phyloP scores from a whole-genome alignment of 2,113 vertebrate genomes.

The Stegostoma tigrinum region DNA sequence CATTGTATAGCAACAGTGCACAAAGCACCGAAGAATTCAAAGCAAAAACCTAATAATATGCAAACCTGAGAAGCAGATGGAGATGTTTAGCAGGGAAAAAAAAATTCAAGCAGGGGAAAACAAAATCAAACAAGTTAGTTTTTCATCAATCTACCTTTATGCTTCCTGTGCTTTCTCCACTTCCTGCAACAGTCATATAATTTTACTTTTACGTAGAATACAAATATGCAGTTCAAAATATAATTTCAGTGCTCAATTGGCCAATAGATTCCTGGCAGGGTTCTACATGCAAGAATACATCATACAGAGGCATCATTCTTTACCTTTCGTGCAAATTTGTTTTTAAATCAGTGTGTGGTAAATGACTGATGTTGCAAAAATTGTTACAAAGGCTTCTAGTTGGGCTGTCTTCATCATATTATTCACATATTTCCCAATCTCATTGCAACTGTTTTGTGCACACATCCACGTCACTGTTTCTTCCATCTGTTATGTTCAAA shows the following conservation, averaged over 20 bases:
- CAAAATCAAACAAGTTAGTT: background rate
- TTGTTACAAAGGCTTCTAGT: conserved; percentile 40
- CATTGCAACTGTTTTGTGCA: background rate
- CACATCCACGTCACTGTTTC: background rate
- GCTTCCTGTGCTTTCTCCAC: background rate
- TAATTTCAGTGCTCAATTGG: background rate
- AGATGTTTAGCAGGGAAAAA: background rate
- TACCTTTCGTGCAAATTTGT: conserved; percentile 50
- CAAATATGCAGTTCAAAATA: background rate
- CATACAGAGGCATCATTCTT: background rate
- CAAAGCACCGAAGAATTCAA: background rate
- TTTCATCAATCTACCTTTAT: background rate
- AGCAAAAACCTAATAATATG: background rate
- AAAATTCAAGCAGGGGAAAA: background rate
- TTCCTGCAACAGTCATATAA: background rate
- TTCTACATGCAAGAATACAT: background rate
- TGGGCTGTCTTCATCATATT: background rate
- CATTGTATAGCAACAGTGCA: background rate
- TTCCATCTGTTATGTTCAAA: background rate
- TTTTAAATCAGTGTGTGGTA: conserved; percentile 42
- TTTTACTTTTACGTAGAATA: background rate
- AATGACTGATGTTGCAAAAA: conserved; percentile 44
- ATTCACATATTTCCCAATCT: background rate
- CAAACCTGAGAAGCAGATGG: background rate
- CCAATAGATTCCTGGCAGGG: background rate